Conservation (phyloP, 2,113 vertebrate species). For the Triplophysa dalaica region DNA sequence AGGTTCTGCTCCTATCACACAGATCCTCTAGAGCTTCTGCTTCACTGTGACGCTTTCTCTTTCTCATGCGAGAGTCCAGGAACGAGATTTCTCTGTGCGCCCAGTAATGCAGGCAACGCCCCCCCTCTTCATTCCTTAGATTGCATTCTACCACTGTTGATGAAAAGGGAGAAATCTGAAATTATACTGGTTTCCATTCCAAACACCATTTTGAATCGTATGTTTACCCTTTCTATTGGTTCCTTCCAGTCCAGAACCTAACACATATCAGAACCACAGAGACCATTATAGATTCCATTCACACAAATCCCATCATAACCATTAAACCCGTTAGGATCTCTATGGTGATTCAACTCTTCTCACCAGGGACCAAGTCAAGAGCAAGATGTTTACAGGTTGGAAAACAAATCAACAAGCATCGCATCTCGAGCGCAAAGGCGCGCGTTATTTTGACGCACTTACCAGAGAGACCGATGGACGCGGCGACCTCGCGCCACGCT, state of each 20-base stretch:
- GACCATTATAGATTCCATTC: too few species aligned
- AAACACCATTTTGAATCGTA: too few species aligned
- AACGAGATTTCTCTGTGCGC: conserved; percentile 70
- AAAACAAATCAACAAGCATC: not conserved
- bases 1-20: not conserved
- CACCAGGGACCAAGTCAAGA: not conserved
- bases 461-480: conserved; percentile 60
- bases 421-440: not conserved
- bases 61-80: conserved; percentile 66
- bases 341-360: too few species aligned
- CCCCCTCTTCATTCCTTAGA: conserved; percentile 66
- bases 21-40: conserved; percentile 51
- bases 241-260: too few species aligned
- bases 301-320: too few species aligned
- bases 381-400: not conserved
- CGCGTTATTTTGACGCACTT: conserved; percentile 49
- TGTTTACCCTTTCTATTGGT: too few species aligned
- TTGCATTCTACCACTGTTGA: too few species aligned
- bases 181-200: too few species aligned
- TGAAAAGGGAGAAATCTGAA: too few species aligned
- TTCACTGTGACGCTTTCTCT: conserved; percentile 55
- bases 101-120: conserved; percentile 62
- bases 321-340: too few species aligned
- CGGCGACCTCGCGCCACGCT: conserved; percentile 67
- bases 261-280: too few species aligned